A percentile compares a stretch with the other conserved stretches of the same genome.
These are phyloP conservation scores for Liasis olivaceus DNA, from an alignment of 2,797 vertebrate species.

Conservation along the genomic window DNA sequence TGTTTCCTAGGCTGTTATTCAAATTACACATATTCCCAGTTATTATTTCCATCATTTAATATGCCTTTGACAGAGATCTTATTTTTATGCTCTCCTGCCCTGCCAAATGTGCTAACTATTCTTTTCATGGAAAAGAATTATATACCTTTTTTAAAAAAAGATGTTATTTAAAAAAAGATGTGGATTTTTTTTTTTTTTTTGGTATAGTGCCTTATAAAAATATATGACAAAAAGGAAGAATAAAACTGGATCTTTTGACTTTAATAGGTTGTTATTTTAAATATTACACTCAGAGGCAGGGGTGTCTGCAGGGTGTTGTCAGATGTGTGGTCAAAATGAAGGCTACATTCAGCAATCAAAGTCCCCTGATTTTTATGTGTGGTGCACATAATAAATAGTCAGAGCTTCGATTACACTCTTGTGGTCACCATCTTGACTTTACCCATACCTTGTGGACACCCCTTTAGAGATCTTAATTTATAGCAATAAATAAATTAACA, in stretches of 20 bases:
- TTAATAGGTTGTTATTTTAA: slow-evolving; percentile 64
- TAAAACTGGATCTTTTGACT: slow-evolving; percentile 61
- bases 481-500: not conserved
- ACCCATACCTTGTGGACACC: not conserved
- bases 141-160: slow-evolving; percentile 56
- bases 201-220: slow-evolving; percentile 59
- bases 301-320: not conserved
- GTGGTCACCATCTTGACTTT: not conserved
- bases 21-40: slow-evolving; percentile 64
- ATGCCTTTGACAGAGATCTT: slow-evolving; percentile 70
- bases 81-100: slow-evolving; percentile 71
- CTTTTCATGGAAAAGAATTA: slow-evolving; percentile 64
- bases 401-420: not conserved
- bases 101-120: slow-evolving; percentile 65
- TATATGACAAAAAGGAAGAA: slow-evolving; percentile 61
- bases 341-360: not conserved
- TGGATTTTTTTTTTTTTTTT: not conserved
- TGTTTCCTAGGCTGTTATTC: slow-evolving; percentile 66
- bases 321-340: not conserved
- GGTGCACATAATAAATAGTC: not conserved
- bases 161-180: slow-evolving; percentile 48
- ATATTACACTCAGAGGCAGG: slow-evolving; percentile 3
- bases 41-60: slow-evolving; percentile 76
- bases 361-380: not conserved
- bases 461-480: slow-evolving; percentile 15